Evolutionary conservation across 2,797 vertebrate genomes (phyloP).

Genomic region (Channa striata): DNA sequence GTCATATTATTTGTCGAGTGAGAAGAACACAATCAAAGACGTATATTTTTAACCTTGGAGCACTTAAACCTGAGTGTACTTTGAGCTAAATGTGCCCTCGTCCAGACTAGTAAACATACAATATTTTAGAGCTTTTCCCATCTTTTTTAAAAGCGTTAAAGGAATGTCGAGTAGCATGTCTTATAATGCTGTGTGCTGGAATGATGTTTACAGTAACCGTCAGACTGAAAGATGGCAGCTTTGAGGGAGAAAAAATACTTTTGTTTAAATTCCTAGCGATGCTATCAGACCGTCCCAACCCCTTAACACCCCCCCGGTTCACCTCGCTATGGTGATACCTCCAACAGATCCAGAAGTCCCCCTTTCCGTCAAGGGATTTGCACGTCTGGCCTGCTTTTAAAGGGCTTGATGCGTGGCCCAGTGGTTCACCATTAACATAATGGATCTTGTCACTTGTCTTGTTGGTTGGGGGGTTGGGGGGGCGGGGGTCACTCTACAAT

Average conservation of each 20-base stretch:
- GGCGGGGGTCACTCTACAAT: slow-evolving; percentile 38
- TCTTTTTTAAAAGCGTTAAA: slow-evolving; percentile 73
- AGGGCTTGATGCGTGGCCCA: slow-evolving; percentile 70
- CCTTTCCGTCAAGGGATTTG: slow-evolving; percentile 65
- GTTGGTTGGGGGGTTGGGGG: slow-evolving; percentile 5
- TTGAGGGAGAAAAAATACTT: slow-evolving; percentile 83
- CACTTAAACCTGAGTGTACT: slow-evolving; percentile 39
- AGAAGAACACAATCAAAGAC: not conserved
- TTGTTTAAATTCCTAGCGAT: slow-evolving; percentile 87
- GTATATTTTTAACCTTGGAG: slow-evolving; percentile 13
- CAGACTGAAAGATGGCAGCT: slow-evolving; percentile 88
- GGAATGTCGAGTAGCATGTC: slow-evolving; percentile 84
- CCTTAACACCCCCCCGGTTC: not conserved
- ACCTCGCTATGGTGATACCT: slow-evolving; percentile 56
- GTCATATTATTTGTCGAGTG: not conserved
- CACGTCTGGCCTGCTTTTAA: slow-evolving; percentile 75
- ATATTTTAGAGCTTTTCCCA: slow-evolving; percentile 69
- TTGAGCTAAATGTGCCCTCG: slow-evolving; percentile 56
- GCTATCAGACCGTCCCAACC: slow-evolving; percentile 69
- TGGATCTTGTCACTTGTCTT: slow-evolving; percentile 61
- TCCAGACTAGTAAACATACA: slow-evolving; percentile 65
- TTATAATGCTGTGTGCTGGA: slow-evolving; percentile 82
- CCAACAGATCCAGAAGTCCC: slow-evolving; percentile 56
- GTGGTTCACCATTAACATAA: slow-evolving; percentile 67
- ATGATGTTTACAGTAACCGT: slow-evolving; percentile 89